Conservation (phyloP, 2,113 vertebrate species). For the Dascyllus trimaculatus region DNA sequence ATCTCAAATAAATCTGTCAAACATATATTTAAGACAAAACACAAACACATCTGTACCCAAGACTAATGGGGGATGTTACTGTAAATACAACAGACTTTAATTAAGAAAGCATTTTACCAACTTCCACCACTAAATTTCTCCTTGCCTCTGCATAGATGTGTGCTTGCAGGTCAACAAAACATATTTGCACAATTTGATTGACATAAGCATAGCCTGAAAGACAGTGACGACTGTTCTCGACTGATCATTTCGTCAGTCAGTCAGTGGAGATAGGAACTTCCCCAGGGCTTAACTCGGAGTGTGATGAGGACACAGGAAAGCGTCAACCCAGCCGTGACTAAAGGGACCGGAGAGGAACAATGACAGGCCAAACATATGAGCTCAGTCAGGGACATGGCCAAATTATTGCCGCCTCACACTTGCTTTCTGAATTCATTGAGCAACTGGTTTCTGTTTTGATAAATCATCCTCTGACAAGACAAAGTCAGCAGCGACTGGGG, state of each 20-base stretch:
- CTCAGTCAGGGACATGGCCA: slow-evolving; percentile 75
- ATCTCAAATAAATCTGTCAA: background rate
- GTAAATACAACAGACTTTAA: slow-evolving; percentile 16
- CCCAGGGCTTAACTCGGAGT: slow-evolving; percentile 47
- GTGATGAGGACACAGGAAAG: slow-evolving; percentile 82
- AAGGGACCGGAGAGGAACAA: slow-evolving; percentile 79
- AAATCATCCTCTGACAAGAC: slow-evolving; percentile 71
- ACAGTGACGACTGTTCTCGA: slow-evolving; percentile 13
- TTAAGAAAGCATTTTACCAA: slow-evolving; percentile 2
- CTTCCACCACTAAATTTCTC: background rate
- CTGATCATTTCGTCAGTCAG: slow-evolving; percentile 37
- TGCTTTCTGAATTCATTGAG: slow-evolving; percentile 59
- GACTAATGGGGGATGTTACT: slow-evolving; percentile 9
- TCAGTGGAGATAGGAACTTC: slow-evolving; percentile 46
- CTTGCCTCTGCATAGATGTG: no score
- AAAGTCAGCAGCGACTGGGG: slow-evolving; percentile 68
- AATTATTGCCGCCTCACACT: slow-evolving; percentile 71
- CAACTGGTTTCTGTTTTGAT: slow-evolving; percentile 70
- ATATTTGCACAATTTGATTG: background rate
- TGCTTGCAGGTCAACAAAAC: background rate
- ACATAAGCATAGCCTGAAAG: slow-evolving; percentile 3
- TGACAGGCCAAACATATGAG: slow-evolving; percentile 86
- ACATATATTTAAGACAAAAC: slow-evolving; percentile 8
- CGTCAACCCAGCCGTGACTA: slow-evolving; percentile 79
- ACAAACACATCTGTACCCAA: background rate